Conservation (phyloP, 2,113 vertebrate species). For the Narcine bancroftii region DNA sequence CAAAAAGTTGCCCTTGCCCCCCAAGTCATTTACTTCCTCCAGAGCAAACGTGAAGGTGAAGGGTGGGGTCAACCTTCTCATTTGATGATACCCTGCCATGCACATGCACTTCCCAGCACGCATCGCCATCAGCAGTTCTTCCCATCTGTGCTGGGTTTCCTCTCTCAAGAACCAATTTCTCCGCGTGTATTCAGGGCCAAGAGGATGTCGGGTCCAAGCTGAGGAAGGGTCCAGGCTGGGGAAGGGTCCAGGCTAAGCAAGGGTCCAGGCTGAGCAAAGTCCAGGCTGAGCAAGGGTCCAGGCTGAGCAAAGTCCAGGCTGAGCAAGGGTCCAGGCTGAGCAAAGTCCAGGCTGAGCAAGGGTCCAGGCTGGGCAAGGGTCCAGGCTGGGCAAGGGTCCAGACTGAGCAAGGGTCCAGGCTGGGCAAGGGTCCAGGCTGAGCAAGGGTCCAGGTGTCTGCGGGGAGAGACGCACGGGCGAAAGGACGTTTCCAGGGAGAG, state of each 20-base stretch:
- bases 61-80: neutral
- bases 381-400: too few species aligned
- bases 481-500: constrained; percentile 32
- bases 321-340: too few species aligned
- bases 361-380: too few species aligned
- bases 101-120: neutral
- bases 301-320: too few species aligned
- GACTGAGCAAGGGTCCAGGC: too few species aligned
- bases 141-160: neutral
- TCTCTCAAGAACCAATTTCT: too few species aligned
- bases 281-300: too few species aligned
- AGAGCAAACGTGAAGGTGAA: neutral
- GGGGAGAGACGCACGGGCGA: neutral
- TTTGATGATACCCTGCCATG: neutral
- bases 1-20: neutral
- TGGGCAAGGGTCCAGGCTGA: too few species aligned
- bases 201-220: neutral
- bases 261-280: too few species aligned
- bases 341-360: too few species aligned
- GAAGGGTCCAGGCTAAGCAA: too few species aligned
- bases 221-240: too few species aligned
- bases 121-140: neutral
- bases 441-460: neutral
- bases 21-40: neutral
- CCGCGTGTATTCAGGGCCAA: neutral